Evolutionary conservation across 2,797 vertebrate species (phyloP), one percentile per base, ranked within the genome.

Genomic region (Anniella stebbinsi): DNA sequence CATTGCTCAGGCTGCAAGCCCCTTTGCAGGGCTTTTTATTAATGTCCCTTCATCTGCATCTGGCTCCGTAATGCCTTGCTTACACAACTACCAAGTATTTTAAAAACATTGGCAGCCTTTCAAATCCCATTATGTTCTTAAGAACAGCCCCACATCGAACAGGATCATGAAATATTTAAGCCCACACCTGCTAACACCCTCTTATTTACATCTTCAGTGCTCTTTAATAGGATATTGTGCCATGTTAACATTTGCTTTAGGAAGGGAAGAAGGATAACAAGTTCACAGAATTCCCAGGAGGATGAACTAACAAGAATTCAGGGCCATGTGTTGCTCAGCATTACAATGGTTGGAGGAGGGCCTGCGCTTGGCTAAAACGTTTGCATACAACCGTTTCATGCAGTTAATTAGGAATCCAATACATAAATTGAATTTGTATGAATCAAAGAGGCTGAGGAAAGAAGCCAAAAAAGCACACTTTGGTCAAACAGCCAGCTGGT

Each of bases 161-260:
- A 87, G 1, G 51, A 86, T 85, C 80, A 69, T 11, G 1, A 89
- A 92, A 90, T 86, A 82, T 83, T 69, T 70, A 57, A 93, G 90
- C 15, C 1, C 0, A 30, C 36, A 80, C 12, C 10, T 82, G 45
- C 9, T 91, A 91, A 92, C 90, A 88, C 73, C 36, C 66, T 78
- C 63, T 75, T 86, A 92, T 91, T 91, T 77, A 89, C 90, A 86
- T 89, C 23, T 91, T 91, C 92, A 91, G 76, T 38, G 9, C 17
- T 81, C 2, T n/a, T 90, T 89, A 90, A 87, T 69, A 89, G 81
- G 80, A 84, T 80, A 89, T 48, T 38, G 54, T 0, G 0, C 88
- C 66, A 87, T 88, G 21, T 23, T 86, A 89, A 80, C 67, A 89
- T 18, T 91, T 89, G 10, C 51, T 89, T 93, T 88, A 38, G 10